A percentile compares a stretch with the other conserved stretches of the same genome.
phyloP scores from a whole-genome alignment of 2,113 vertebrate genomes.

The Cinclus mexicanus region DNA sequence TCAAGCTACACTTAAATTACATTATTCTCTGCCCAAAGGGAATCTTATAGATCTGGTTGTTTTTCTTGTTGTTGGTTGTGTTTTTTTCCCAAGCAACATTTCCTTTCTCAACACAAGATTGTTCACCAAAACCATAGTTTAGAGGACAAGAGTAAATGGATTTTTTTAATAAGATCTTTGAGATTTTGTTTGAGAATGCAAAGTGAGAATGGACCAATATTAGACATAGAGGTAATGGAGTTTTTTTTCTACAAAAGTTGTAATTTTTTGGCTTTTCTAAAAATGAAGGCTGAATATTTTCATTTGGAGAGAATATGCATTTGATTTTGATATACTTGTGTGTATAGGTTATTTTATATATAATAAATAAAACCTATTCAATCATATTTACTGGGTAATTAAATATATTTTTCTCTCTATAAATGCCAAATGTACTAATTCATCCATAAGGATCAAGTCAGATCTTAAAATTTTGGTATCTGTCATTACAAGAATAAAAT shows the following conservation, averaged over 20 bases:
- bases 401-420: neutral
- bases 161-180: neutral
- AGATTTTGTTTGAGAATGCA: neutral
- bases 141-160: neutral
- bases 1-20: constrained; percentile 17
- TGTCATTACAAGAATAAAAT: neutral
- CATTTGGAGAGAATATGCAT: neutral
- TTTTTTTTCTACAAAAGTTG: neutral
- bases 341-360: neutral
- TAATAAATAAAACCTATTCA: neutral
- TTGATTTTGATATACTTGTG: neutral
- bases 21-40: neutral
- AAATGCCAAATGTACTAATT: neutral
- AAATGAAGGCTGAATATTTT: neutral
- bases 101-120: neutral
- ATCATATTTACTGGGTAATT: neutral
- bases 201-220: neutral
- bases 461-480: neutral
- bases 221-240: neutral
- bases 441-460: neutral
- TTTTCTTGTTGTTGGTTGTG: neutral
- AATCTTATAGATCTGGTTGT: neutral
- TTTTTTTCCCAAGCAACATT: neutral
- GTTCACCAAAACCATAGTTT: neutral
- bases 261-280: neutral